These are phyloP conservation scores for Aphodius granarius DNA, from an alignment of 2,888 invertebrate genomes.

Conservation along the genomic window DNA sequence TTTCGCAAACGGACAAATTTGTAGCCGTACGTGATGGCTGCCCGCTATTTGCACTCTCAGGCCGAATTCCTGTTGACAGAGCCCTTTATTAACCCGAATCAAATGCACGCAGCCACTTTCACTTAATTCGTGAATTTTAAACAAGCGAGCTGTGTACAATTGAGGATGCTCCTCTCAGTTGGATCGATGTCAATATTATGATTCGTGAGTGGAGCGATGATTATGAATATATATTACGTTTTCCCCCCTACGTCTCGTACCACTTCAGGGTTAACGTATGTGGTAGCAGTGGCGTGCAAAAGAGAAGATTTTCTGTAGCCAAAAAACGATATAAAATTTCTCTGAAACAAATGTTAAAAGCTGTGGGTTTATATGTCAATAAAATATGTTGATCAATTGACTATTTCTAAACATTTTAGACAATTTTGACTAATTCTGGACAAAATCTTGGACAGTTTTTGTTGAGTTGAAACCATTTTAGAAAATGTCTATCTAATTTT, in stretches of 20 bases:
- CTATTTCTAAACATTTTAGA: too few species aligned
- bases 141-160: not conserved
- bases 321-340: too few species aligned
- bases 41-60: not conserved
- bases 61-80: not conserved
- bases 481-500: too few species aligned
- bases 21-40: not conserved
- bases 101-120: not conserved
- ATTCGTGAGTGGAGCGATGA: not conserved
- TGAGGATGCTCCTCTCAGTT: not conserved
- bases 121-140: not conserved
- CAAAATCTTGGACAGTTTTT: too few species aligned
- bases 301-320: not conserved
- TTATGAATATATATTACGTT: not conserved
- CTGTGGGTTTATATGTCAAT: too few species aligned
- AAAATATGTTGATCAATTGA: too few species aligned
- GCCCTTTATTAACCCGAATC: not conserved
- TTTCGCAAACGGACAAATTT: too few species aligned
- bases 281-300: not conserved
- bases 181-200: not conserved
- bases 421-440: too few species aligned
- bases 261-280: not conserved
- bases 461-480: too few species aligned
- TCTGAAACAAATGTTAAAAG: too few species aligned
- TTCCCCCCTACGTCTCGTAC: not conserved